Evolutionary conservation across 2,797 vertebrate species (phyloP), one percentile per base, ranked within the genome.

Genomic region (Centroberyx gerrardi): DNA sequence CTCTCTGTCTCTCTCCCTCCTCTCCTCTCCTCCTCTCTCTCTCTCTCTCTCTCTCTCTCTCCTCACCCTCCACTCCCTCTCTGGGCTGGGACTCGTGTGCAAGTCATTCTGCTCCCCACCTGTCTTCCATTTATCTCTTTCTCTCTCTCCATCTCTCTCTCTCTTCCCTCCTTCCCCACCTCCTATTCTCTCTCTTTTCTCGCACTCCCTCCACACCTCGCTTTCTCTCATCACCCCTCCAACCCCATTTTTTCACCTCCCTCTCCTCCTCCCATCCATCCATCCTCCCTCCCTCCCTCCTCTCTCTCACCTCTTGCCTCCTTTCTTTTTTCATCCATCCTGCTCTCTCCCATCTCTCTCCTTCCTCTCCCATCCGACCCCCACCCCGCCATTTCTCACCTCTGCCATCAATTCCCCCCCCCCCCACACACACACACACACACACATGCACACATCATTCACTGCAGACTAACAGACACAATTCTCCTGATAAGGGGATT

Each of bases 401-500:
- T 77, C 70, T 58, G 65, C 49, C 55, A 44, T 67, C 61, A 81
- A 36, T 1, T 22, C 22, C 22, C 65, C 29, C 0, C 2, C 54
- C 36, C 13, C 44, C 13, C 44, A 48, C 44, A 48, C 44, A 48
- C 44, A 63, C 61, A 58, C 14, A 62, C 48, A 60, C 14, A 10
- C 54, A 55, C 67, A 53, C 31, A 62, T 65, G 53, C 62, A 62
- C 65, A 76, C 71, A 54, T 76, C 60, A 81, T 86, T 81, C 81
- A 83, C 79, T 80, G 74, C 68, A 68, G 83, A 68, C 76, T 81
- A 79, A 89, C 67, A 78, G 80, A 78, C 84, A 81, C 69, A 80
- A 33, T 79, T 85, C 78, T 83, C 80, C 79, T 82, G 88, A 87
- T 89, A 89, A 92, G 88, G 31, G 83, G 87, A 89, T 81, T 88